These are phyloP conservation scores for Uria lomvia DNA, from an alignment of 2,113 vertebrate genomes.

Conservation along the genomic window DNA sequence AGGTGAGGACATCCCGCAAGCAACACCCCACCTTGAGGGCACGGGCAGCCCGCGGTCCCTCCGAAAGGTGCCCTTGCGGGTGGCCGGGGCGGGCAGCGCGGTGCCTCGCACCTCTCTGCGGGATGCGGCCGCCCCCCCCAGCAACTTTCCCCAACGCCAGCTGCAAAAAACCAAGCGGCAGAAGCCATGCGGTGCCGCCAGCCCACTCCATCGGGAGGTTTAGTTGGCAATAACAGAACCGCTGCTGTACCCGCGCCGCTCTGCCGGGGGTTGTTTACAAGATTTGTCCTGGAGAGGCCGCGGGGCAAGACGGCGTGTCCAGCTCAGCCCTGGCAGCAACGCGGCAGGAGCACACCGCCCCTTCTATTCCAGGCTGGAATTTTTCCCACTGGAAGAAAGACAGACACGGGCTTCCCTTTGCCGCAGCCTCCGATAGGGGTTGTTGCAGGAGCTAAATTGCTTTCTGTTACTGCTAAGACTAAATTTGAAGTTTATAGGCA, in stretches of 20 bases:
- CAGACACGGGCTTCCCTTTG: rapidly evolving
- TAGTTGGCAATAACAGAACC: neutral
- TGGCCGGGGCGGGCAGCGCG: rapidly evolving
- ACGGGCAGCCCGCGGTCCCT: rapidly evolving
- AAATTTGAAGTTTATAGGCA: neutral
- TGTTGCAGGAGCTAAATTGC: neutral
- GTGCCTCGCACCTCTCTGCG: rapidly evolving
- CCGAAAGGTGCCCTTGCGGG: rapidly evolving
- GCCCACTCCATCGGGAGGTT: rapidly evolving
- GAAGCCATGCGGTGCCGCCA: rapidly evolving
- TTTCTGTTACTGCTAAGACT: neutral
- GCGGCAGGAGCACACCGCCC: rapidly evolving
- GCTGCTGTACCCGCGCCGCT: rapidly evolving
- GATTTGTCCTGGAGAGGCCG: neutral
- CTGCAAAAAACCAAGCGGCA: neutral
- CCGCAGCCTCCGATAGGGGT: neutral
- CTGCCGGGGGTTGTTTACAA: neutral
- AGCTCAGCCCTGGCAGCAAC: neutral
- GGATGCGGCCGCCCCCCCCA: too few species aligned
- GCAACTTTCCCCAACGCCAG: rapidly evolving
- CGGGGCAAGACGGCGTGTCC: rapidly evolving
- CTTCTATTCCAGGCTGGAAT: neutral
- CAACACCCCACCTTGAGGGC: too few species aligned
- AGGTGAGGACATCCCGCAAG: rapidly evolving
- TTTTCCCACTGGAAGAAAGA: neutral